Base-by-base conservation (phyloP, 2,888 invertebrate genomes). In the Nymphalis urticae region DNA sequence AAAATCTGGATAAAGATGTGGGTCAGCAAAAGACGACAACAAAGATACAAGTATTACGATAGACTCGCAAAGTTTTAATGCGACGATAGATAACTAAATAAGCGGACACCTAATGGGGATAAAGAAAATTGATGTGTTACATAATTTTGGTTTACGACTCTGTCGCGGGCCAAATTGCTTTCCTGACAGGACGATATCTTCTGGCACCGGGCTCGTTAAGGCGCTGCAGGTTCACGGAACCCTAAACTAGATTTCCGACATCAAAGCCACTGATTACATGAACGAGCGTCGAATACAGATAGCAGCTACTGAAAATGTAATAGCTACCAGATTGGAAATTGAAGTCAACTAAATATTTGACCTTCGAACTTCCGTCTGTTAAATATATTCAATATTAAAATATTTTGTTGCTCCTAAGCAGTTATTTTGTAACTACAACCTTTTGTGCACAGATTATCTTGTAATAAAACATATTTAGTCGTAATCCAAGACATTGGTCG, bases 281-380 rank as follows among this genome's bases (percentile, higher is more conserved):
- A 58, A 32, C 56, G 32, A 56, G 27, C 32, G 9, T 50, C 56
- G 27, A 17, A 42, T 56, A n/a, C 54, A 54, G 50, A 50, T 50
- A 50, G 50, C 50, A 17, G 24, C 42, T 19, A 6, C 36, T 10
- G 36, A 19, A 50, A 50, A 58, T 58, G 36, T 42, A 58, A 42
- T 58, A 58, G 36, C 58, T 58, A 58, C n/a, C 58, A 58, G 36
- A 58, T 58, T 58, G 19, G 58, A 58, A 54, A 19, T 42, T 42
- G 58, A 42, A 58, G 36, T 42, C 27, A 32, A 32, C 54, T 56
- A 56, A 56, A 56, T 56, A 36, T 42, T 42, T 42, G 42, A 42
- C 36, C n/a, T 58, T 58, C 42, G 27, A 56, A 27, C 27, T 58
- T 58, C 13, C 32, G 6, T 19, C 58, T 19, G n/a, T 8, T 4